These are phyloP conservation scores for Drosophila orosa DNA, from an alignment of 1,140 invertebrate species.

Conservation along the genomic window DNA sequence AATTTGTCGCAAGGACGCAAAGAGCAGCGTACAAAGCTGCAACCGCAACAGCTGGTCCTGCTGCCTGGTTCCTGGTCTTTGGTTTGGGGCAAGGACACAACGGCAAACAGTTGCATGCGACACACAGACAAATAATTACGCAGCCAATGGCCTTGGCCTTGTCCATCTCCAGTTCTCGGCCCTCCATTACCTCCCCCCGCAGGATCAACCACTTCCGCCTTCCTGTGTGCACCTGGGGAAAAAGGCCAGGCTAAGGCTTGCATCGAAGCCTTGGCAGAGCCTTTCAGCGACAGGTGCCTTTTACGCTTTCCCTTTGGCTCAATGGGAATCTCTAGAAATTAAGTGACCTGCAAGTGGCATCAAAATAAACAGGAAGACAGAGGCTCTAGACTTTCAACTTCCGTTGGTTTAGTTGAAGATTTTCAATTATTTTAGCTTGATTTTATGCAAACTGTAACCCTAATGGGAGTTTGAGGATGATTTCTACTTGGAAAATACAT, in stretches of 20 bases:
- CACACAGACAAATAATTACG: slow-evolving; percentile 13
- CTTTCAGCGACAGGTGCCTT: slow-evolving; percentile 9
- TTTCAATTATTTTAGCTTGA: too few species aligned
- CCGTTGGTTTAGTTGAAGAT: neutral
- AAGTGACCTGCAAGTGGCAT: neutral
- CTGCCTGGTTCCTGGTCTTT: neutral
- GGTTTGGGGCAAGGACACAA: slow-evolving; percentile 3
- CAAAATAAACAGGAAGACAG: slow-evolving; percentile 1
- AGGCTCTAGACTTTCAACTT: neutral
- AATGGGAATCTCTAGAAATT: neutral
- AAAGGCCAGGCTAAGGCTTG: slow-evolving; percentile 10
- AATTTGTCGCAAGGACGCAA: neutral
- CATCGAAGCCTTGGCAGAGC: slow-evolving; percentile 2
- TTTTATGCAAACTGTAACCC: too few species aligned
- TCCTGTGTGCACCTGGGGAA: neutral
- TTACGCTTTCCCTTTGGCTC: neutral
- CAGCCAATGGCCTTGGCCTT: neutral
- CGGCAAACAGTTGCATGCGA: neutral
- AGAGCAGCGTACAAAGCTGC: neutral
- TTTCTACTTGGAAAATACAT: too few species aligned
- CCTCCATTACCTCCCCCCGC: neutral
- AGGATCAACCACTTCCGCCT: neutral
- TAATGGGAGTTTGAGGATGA: too few species aligned
- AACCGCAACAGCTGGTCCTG: slow-evolving; percentile 3
- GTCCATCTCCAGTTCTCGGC: neutral